phyloP scores from a whole-genome alignment of 2,113 vertebrate species.

The Pituophis catenifer region DNA sequence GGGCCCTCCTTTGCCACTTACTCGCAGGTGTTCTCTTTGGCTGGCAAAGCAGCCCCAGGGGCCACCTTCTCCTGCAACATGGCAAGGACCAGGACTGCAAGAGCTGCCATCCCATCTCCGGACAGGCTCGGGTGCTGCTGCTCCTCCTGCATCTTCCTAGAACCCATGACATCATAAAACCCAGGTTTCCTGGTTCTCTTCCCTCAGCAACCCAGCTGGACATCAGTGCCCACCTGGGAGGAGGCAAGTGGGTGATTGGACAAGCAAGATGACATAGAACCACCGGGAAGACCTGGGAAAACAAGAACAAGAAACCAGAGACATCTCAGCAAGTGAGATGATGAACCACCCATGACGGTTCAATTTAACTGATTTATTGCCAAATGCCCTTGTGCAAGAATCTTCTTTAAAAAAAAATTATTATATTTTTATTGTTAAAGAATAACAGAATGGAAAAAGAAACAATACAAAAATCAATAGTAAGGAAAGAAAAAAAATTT shows the following conservation, averaged over 20 bases:
- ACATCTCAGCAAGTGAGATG: neutral
- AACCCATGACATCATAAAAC: conserved; percentile 10
- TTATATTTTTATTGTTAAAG: too few species aligned
- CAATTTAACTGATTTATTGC: neutral
- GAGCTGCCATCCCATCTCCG: neutral
- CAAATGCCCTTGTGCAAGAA: neutral
- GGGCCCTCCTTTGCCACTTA: neutral
- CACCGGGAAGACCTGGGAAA: neutral
- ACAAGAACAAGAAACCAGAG: neutral
- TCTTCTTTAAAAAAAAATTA: neutral
- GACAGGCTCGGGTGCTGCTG: too few species aligned
- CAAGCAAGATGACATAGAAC: neutral
- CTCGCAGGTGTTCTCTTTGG: neutral
- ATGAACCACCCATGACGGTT: neutral
- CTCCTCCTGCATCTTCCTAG: neutral
- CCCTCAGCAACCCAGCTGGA: neutral
- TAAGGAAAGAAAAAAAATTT: too few species aligned
- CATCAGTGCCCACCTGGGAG: too few species aligned
- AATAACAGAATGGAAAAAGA: too few species aligned
- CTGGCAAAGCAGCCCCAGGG: neutral
- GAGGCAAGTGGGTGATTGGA: neutral
- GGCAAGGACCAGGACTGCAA: neutral
- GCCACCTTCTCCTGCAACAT: neutral
- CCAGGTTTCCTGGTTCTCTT: neutral
- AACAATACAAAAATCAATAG: too few species aligned